Percentiles rank a stretch among this genome's conserved stretches.
These are phyloP conservation scores for Alfaro cultratus DNA, from an alignment of 2,797 vertebrate genomes.

Conservation along the genomic window DNA sequence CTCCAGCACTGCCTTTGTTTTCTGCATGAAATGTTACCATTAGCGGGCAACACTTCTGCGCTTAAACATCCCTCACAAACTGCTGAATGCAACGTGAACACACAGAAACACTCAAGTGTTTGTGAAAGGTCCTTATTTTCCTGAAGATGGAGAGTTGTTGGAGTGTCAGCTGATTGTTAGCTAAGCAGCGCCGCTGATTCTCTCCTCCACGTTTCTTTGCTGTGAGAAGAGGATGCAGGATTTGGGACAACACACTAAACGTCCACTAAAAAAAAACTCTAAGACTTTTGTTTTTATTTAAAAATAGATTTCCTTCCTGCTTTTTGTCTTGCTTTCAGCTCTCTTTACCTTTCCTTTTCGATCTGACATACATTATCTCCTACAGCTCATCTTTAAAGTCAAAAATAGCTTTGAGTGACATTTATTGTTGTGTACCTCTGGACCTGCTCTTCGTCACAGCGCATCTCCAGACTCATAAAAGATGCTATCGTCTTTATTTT, in stretches of 20 bases:
- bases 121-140: constrained; percentile 26
- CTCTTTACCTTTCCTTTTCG: constrained; percentile 21
- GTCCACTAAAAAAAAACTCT: constrained; percentile 30
- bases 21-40: constrained; percentile 43
- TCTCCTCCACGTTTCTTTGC: constrained; percentile 19
- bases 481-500: constrained; percentile 20
- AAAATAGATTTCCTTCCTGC: constrained; percentile 39
- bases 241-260: constrained; percentile 20
- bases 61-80: constrained; percentile 36
- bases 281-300: constrained; percentile 49
- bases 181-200: constrained; percentile 6
- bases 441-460: accelerated
- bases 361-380: constrained; percentile 28
- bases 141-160: constrained; percentile 29
- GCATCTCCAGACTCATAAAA: background rate
- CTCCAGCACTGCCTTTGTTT: constrained; percentile 40
- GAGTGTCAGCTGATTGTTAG: constrained; percentile 41
- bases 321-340: background rate
- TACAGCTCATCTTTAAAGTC: background rate
- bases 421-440: constrained; percentile 17
- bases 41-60: constrained; percentile 21
- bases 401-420: constrained; percentile 24
- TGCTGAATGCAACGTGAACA: constrained; percentile 18
- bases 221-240: constrained; percentile 55
- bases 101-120: constrained; percentile 20